Conservation (phyloP, 1,140 invertebrate genomes). For the Leucophenga varia region DNA sequence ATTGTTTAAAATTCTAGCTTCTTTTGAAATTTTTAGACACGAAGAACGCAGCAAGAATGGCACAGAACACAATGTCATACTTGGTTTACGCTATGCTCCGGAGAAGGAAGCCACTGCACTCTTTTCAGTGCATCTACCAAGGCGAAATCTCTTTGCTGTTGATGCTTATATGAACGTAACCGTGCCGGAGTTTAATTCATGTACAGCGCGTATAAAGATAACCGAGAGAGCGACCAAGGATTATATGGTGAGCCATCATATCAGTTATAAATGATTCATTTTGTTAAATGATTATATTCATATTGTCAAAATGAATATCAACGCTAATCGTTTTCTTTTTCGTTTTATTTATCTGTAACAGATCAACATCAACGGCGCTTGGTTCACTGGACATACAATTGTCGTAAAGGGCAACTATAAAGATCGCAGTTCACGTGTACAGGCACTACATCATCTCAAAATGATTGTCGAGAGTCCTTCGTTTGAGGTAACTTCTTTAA, state of each 20-base stretch:
- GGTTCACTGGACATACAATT: conserved; percentile 77
- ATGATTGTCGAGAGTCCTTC: conserved; percentile 68
- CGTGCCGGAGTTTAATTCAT: conserved; percentile 64
- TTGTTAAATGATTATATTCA: not conserved
- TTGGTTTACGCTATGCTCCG: conserved; percentile 52
- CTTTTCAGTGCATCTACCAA: conserved; percentile 60
- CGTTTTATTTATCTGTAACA: conserved; percentile 29
- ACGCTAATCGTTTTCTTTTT: not conserved
- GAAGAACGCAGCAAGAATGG: conserved; percentile 54
- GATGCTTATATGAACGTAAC: conserved; percentile 65
- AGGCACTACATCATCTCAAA: conserved; percentile 68
- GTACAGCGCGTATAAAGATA: conserved; percentile 61
- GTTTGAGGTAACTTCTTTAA: conserved; percentile 67
- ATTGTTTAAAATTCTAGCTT: not conserved
- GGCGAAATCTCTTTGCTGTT: conserved; percentile 59
- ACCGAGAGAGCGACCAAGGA: conserved; percentile 61
- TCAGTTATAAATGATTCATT: too few species aligned
- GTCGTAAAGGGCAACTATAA: conserved; percentile 69
- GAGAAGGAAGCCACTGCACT: conserved; percentile 64
- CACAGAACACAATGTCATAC: conserved; percentile 52
- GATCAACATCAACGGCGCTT: conserved; percentile 69
- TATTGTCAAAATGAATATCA: not conserved
- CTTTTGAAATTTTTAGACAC: conserved; percentile 24
- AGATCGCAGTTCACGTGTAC: conserved; percentile 65
- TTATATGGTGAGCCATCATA: conserved; percentile 65